Percentiles rank a stretch among this genome's conserved stretches.
Evolutionary conservation across 2,797 vertebrate genomes (phyloP).

Genomic region (Amblyopsis hoosieri): DNA sequence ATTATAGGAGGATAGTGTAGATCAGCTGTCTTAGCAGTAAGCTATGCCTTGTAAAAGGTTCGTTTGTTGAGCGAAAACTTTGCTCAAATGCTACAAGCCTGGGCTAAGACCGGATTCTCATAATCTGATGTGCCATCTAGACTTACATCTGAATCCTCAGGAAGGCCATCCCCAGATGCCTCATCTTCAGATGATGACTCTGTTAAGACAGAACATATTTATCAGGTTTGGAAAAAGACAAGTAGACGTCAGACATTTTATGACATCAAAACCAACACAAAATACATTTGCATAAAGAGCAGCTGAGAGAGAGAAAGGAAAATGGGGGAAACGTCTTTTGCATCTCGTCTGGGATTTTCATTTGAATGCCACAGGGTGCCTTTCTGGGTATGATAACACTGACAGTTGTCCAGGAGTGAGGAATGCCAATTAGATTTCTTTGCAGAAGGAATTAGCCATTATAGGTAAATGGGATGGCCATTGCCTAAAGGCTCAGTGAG

Average conservation of each 20-base stretch:
- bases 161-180: slow-evolving; percentile 85
- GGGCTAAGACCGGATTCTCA: background rate
- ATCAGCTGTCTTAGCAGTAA: too few species aligned
- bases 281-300: too few species aligned
- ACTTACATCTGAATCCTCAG: slow-evolving; percentile 91
- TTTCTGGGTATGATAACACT: too few species aligned
- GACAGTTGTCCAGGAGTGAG: background rate
- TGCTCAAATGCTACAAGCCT: background rate
- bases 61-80: too few species aligned
- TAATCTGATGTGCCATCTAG: background rate
- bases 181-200: slow-evolving; percentile 92
- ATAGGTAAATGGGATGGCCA: too few species aligned
- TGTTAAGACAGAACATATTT: slow-evolving; percentile 54
- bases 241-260: background rate
- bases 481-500: too few species aligned
- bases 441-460: too few species aligned
- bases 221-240: slow-evolving; percentile 19
- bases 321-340: background rate
- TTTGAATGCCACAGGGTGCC: background rate
- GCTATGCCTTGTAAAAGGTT: too few species aligned
- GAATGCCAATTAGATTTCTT: background rate
- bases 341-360: too few species aligned
- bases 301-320: background rate
- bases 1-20: too few species aligned
- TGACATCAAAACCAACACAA: slow-evolving; percentile 12